phyloP scores from a whole-genome alignment of 1,140 invertebrate species.

The Pachypsylla venusta region DNA sequence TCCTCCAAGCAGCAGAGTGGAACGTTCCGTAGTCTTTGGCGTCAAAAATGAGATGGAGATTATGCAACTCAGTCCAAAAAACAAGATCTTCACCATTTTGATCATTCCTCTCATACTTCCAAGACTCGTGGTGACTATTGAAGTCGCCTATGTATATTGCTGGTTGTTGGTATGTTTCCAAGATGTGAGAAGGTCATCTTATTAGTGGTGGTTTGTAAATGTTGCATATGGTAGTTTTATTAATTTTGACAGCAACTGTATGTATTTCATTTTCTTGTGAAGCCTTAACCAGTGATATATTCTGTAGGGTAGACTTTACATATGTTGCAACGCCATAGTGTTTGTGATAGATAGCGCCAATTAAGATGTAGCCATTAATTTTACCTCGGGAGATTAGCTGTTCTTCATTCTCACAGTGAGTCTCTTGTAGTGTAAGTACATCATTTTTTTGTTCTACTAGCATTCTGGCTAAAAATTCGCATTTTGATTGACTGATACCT shows the following conservation, averaged over 20 bases:
- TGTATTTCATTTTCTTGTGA: not conserved
- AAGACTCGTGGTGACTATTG: conserved; percentile 12
- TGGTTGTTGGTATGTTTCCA: conserved; percentile 14
- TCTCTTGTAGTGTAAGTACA: no score
- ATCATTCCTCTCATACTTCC: conserved; percentile 12
- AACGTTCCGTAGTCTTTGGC: conserved; percentile 15
- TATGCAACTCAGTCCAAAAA: conserved; percentile 6
- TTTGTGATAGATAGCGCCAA: conserved; percentile 8
- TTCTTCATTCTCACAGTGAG: no score
- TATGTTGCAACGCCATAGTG: conserved; percentile 7
- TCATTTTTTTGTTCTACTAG: no score
- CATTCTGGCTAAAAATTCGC: no score
- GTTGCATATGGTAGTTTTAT: conserved; percentile 8
- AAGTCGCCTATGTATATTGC: conserved; percentile 14
- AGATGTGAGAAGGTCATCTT: not conserved
- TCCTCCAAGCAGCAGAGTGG: conserved; percentile 12
- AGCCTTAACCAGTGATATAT: conserved; percentile 25
- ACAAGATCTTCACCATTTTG: conserved; percentile 3
- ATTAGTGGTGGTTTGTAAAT: conserved; percentile 14
- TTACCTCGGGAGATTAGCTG: no score
- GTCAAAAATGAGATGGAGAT: conserved; percentile 25
- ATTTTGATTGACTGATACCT: no score
- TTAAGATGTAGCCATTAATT: no score
- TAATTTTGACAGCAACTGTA: conserved; percentile 11
- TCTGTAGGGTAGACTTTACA: conserved; percentile 12